Conservation (phyloP, 2,888 invertebrate species). For the Epiperipatus broadwayi region DNA sequence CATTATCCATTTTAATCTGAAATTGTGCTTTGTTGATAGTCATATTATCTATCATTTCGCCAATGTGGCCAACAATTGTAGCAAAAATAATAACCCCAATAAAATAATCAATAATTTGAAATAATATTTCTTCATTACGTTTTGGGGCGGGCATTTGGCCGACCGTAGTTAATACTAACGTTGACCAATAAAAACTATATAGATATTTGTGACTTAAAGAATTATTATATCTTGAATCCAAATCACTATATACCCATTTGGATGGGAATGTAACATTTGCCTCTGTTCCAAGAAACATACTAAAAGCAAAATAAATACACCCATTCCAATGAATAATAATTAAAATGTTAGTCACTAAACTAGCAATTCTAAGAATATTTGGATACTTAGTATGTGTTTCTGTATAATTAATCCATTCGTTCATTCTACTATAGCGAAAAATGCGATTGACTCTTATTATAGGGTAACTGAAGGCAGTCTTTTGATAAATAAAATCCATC, state of each 20-base stretch:
- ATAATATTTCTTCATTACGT: constrained; percentile 71
- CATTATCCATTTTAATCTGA: constrained; percentile 85
- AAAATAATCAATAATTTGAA: constrained; percentile 76
- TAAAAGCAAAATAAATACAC: constrained; percentile 76
- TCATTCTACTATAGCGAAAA: constrained; percentile 48
- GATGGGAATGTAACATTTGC: too few species aligned
- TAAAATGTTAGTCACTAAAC: constrained; percentile 48
- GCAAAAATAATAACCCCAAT: constrained; percentile 90
- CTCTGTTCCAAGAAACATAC: constrained; percentile 75
- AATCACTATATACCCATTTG: too few species aligned
- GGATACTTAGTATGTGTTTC: constrained; percentile 86
- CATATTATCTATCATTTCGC: constrained; percentile 75
- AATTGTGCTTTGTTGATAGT: constrained; percentile 83
- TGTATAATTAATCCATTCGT: constrained; percentile 81
- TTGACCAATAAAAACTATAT: constrained; percentile 87
- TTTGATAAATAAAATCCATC: constrained; percentile 59
- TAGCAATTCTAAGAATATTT: constrained; percentile 60
- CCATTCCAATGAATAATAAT: constrained; percentile 90
- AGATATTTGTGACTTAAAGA: constrained; percentile 69
- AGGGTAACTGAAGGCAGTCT: too few species aligned
- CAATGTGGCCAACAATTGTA: constrained; percentile 86
- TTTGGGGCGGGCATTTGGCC: constrained; percentile 85
- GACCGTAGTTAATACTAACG: constrained; percentile 80
- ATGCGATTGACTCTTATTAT: constrained; percentile 70
- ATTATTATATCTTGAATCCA: constrained; percentile 19